Conservation (phyloP, 2,797 vertebrate genomes). For the Podarcis lilfordi region DNA sequence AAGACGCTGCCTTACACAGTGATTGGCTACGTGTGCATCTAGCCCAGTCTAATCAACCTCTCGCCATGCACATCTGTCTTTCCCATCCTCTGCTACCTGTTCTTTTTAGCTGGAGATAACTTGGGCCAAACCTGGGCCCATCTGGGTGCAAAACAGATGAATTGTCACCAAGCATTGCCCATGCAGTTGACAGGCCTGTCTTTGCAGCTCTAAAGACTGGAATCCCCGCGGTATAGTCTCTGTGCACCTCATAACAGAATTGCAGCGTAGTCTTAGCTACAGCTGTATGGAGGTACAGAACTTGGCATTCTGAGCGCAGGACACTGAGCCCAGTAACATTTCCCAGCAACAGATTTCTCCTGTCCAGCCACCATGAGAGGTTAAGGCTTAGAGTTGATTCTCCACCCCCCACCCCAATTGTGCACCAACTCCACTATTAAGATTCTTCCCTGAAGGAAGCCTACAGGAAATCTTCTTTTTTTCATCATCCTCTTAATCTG, state of each 20-base stretch:
- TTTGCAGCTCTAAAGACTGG: background rate
- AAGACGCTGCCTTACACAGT: background rate
- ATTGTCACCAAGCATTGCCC: background rate
- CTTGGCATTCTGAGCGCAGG: too few relatives aligned
- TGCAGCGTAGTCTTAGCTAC: too few relatives aligned
- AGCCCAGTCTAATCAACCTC: background rate
- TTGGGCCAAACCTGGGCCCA: background rate
- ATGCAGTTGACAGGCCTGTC: background rate
- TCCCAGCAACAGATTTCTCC: background rate
- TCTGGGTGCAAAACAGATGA: background rate
- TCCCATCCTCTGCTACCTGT: background rate
- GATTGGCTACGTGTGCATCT: background rate
- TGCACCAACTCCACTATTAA: background rate
- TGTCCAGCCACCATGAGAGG: background rate
- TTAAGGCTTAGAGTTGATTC: background rate
- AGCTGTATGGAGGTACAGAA: background rate
- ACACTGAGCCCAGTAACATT: too few relatives aligned
- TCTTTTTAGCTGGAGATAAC: background rate
- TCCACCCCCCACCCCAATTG: background rate
- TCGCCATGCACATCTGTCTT: background rate
- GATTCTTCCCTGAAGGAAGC: background rate
- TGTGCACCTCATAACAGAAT: background rate
- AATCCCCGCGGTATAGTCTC: background rate
- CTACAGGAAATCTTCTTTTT: background rate
- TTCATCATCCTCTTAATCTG: background rate